These are phyloP conservation scores for Carassius gibelio DNA, from an alignment of 2,113 vertebrate genomes.

Conservation along the genomic window DNA sequence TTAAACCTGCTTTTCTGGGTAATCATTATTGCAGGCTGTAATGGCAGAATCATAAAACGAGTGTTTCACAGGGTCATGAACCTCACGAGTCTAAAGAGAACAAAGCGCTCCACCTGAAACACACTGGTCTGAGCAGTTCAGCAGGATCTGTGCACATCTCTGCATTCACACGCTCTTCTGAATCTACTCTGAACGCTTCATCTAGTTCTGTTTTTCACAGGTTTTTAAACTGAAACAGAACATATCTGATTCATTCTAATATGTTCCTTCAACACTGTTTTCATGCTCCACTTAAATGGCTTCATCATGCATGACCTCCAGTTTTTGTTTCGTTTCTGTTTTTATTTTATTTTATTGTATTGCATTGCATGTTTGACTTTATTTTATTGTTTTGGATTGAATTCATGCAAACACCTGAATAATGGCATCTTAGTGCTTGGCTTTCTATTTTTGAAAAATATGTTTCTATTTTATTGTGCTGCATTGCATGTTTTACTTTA, in stretches of 20 bases:
- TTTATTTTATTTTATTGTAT: not conserved
- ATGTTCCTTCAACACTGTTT: too few relatives aligned
- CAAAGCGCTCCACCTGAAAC: too few relatives aligned
- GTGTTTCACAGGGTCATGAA: not conserved
- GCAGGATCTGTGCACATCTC: not conserved
- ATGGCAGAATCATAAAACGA: not conserved
- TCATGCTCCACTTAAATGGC: too few relatives aligned
- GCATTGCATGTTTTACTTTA: not conserved
- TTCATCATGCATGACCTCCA: too few relatives aligned
- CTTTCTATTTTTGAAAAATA: not conserved
- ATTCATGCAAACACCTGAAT: too few relatives aligned
- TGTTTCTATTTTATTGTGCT: not conserved
- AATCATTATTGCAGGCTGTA: slow-evolving; percentile 6
- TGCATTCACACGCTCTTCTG: not conserved
- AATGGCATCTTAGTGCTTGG: too few relatives aligned
- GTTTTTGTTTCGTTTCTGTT: not conserved
- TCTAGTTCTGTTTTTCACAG: too few relatives aligned
- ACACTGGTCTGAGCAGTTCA: not conserved
- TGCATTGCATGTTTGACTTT: not conserved
- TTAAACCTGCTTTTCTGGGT: slow-evolving; percentile 10
- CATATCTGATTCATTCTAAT: too few relatives aligned
- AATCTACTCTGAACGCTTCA: not conserved
- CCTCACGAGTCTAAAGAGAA: not conserved
- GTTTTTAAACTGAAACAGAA: too few relatives aligned
- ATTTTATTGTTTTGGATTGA: too few relatives aligned